Evolutionary conservation across 2,797 vertebrate genomes (phyloP), one percentile per base, ranked within the genome.

Genomic region (Hippopotamyrus pictus): DNA sequence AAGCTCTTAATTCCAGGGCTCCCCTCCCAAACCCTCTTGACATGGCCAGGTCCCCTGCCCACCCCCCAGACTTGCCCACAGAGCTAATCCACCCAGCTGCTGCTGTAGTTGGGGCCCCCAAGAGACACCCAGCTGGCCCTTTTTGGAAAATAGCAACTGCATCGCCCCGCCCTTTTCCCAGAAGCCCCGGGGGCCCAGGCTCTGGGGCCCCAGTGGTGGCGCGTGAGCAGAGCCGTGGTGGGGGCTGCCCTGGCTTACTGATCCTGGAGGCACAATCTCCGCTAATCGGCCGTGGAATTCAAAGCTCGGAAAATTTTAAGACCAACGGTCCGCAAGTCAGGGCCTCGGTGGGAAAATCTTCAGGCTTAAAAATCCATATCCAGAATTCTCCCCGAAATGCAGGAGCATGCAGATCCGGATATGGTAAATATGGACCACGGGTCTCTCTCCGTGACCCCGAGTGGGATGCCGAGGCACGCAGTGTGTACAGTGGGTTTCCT

Each of bases 1-100:
- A 93, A 94, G 90, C 91, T 91, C 90, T 91, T 95, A 91, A 92
- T 90, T 94, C 88, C 88, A 90, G 48, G 25, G 51, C 73, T 44
- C 73, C 69, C 73, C 73, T 41, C 73, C 14, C 73, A 19, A 44
- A 79, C 73, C 37, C 37, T 6, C 48, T 51, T 53, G 83, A 22
- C 83, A 50, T 51, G 22, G 22, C n/a, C 83, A 85, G 83, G 5
- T 37, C 86, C 54, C 69, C 29, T 62, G 86, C 14, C 59, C 12
- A 85, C 76, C 89, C 92, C 82, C 89, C 91, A 92, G n/a, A 93
- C 91, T 29, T 92, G 89, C 91, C 9, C 91, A 91, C 92, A 93
- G 92, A 92, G 91, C 84, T 1, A 95, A 95, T 95, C 94, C 92
- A 50, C 91, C 92, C 94, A 94, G 92, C 94, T 94, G 93, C 93